Conservation (phyloP, 2,113 vertebrate species). For the Anthoscopus minutus region DNA sequence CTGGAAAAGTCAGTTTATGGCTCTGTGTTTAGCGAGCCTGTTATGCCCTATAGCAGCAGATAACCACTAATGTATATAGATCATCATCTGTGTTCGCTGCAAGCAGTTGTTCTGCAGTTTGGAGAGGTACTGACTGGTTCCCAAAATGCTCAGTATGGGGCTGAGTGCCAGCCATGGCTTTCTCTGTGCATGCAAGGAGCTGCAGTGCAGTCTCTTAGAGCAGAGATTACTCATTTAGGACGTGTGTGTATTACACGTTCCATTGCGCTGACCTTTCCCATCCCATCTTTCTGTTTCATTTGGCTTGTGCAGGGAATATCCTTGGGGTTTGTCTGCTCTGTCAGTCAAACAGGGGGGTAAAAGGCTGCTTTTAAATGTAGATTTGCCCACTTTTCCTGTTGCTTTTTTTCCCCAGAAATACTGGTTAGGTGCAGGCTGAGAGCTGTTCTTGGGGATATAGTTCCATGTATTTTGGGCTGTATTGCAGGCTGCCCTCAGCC, state of each 20-base stretch:
- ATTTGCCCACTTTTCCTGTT: not conserved
- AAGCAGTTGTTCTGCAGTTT: not conserved
- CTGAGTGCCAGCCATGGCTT: not conserved
- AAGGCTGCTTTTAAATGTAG: not conserved
- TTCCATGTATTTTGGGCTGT: not conserved
- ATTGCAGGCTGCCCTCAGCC: not conserved
- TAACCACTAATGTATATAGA: not conserved
- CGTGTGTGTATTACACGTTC: not conserved
- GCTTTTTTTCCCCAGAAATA: not conserved
- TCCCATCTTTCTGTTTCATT: not conserved
- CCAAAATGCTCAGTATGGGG: not conserved
- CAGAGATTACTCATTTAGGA: not conserved
- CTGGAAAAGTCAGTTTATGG: constrained; percentile 19
- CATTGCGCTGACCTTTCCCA: not conserved
- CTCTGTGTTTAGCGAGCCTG: not conserved
- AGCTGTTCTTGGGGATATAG: not conserved
- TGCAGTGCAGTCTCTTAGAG: constrained; percentile 26
- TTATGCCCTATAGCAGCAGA: constrained; percentile 17
- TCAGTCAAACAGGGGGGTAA: not conserved
- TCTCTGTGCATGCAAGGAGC: not conserved
- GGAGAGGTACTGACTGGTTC: not conserved
- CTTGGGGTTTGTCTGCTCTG: not conserved
- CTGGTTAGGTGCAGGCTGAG: not conserved
- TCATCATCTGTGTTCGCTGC: not conserved
- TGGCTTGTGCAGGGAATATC: not conserved